Evolutionary conservation across 2,888 invertebrate species (phyloP).

Genomic region (Agonopterix alstromeriana): DNA sequence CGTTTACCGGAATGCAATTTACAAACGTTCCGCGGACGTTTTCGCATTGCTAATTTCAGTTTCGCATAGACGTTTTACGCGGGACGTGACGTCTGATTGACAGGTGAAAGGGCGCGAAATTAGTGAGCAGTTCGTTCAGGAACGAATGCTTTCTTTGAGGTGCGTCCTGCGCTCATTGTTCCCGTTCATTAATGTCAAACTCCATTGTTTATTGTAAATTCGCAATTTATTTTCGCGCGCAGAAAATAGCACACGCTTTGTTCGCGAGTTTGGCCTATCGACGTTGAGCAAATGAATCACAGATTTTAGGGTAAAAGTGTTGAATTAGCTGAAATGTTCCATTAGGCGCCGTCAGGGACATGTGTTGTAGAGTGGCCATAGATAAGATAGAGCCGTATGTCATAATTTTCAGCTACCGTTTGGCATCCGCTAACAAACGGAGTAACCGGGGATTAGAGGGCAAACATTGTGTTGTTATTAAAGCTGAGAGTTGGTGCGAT

Average conservation of each 20-base stretch:
- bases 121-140: constrained; percentile 36
- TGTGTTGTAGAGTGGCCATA: constrained; percentile 67
- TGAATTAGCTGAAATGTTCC: constrained; percentile 57
- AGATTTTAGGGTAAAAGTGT: constrained; percentile 62
- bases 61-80: constrained; percentile 32
- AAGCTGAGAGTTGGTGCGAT: constrained; percentile 50
- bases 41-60: constrained; percentile 46
- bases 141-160: constrained; percentile 22
- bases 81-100: constrained; percentile 61
- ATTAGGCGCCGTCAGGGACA: constrained; percentile 62
- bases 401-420: constrained; percentile 70
- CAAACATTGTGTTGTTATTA: constrained; percentile 63
- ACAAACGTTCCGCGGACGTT: constrained; percentile 31
- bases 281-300: constrained; percentile 38
- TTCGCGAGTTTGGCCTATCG: constrained; percentile 16
- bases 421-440: constrained; percentile 57
- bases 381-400: constrained; percentile 76
- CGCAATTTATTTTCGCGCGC: neutral
- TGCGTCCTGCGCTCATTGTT: constrained; percentile 23
- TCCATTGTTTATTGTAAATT: constrained; percentile 16
- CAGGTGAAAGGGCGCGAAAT: constrained; percentile 72
- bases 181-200: constrained; percentile 31
- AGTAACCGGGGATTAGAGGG: constrained; percentile 58
- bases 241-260: constrained; percentile 51
- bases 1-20: constrained; percentile 33